These are phyloP conservation scores for Phorcus lineatus DNA, from an alignment of 2,888 invertebrate species.

Conservation along the genomic window DNA sequence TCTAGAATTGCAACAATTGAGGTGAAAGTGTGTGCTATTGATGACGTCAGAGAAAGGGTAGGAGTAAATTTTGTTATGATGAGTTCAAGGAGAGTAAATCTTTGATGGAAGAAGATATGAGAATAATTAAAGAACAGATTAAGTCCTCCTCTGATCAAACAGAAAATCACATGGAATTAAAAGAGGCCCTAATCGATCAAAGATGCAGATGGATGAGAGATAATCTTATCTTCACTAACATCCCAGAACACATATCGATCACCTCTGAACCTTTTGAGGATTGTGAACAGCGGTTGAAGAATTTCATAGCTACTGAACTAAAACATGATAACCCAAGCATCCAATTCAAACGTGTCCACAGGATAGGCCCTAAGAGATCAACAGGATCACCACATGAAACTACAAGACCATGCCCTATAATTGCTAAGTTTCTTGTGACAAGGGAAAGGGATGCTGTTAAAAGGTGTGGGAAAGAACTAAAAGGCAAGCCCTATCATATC, in stretches of 20 bases:
- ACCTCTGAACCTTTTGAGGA: neutral
- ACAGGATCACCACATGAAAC: neutral
- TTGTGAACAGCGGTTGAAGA: neutral
- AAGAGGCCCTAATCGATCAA: constrained; percentile 3
- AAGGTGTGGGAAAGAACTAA: neutral
- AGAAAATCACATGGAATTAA: neutral
- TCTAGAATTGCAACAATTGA: neutral
- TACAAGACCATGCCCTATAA: neutral
- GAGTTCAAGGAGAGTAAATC: neutral
- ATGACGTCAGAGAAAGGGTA: neutral
- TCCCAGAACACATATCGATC: too few relatives aligned
- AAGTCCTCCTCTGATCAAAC: neutral
- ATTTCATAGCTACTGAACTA: neutral
- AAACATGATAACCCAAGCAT: neutral
- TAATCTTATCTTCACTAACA: neutral
- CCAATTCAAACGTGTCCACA: neutral
- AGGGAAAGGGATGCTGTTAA: neutral
- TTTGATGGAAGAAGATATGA: too few relatives aligned
- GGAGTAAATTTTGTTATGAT: neutral
- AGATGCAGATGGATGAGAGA: neutral
- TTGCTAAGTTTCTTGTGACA: neutral
- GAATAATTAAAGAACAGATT: neutral
- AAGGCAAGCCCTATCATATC: neutral
- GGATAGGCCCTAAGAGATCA: neutral
- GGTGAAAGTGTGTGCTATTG: neutral